phyloP scores from a whole-genome alignment of 2,797 vertebrate genomes.

The Gambusia yucatana region DNA sequence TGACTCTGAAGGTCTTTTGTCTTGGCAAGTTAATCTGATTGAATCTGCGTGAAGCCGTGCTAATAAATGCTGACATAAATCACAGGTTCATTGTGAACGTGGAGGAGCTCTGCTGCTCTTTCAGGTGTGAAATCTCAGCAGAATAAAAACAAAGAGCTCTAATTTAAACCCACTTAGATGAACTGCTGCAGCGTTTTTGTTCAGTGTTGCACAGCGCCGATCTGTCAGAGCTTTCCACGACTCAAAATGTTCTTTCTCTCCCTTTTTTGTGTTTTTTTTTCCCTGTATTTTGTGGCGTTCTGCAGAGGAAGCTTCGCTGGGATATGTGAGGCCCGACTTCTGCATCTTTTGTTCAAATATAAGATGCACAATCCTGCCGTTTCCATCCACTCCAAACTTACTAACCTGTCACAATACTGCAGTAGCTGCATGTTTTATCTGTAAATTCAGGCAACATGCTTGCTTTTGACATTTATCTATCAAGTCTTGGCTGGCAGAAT shows the following conservation, averaged over 20 bases:
- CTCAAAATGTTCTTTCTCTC: conserved; percentile 33
- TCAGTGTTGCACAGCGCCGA: conserved; percentile 28
- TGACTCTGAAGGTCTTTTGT: neutral
- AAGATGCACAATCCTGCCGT: conserved; percentile 9
- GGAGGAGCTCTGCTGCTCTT: neutral
- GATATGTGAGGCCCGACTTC: conserved; percentile 84
- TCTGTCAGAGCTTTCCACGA: conserved; percentile 20
- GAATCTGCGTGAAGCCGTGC: neutral
- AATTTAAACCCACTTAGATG: neutral
- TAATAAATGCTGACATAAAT: neutral
- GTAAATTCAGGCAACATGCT: neutral
- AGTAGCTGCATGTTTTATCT: conserved; percentile 3
- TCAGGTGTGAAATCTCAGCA: neutral
- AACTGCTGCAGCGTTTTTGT: neutral
- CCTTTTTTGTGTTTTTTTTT: conserved; percentile 10
- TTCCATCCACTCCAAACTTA: conserved; percentile 14
- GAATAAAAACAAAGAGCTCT: conserved; percentile 1
- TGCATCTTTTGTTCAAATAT: conserved; percentile 57
- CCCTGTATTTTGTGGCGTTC: conserved; percentile 58
- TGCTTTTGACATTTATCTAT: neutral
- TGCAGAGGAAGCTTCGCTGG: conserved; percentile 87
- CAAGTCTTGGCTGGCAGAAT: neutral
- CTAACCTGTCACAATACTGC: conserved; percentile 1
- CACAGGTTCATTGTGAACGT: neutral
- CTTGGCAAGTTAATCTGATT: neutral